Base-by-base conservation (phyloP, 2,113 vertebrate genomes). In the Athene noctua region DNA sequence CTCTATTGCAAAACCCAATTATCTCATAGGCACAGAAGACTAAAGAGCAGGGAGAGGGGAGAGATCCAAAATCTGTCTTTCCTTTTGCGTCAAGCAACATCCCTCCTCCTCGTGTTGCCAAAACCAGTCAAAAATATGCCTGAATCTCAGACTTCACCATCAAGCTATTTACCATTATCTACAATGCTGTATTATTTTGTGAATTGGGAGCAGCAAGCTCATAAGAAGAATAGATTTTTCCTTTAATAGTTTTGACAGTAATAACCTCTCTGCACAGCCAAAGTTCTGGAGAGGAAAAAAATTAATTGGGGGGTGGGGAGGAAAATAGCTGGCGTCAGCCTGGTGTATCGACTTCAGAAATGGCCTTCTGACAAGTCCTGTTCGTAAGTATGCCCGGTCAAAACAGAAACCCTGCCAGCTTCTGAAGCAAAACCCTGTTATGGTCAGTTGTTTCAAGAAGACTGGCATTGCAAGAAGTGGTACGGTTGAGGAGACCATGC, bases 391-490 rank as follows among this genome's bases (percentile, higher is more conserved):
- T 71, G 52, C 46, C 36, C 2, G 3, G 34, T 34, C 42, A 52
- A 46, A 40, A 17, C 34, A 52, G 52, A 79, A 79, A 27, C 23
- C 5, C 29, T 83, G 58, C 23, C 65, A 78, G 58, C 18, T 36
- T 34, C 23, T 8, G 34, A 71, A 71, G 58, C 10, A 63, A 82
- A 81, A 44, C 38, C 29, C 44, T 78, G 57, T 36, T 57, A 38
- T 17, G 57, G 49, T 51, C 63, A 82, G 14, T 27, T 2, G 2
- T 44, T 75, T 36, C 62, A 38, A 68, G 63, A 72, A 55, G 49
- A 78, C 8, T 0, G 1, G 62, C 0, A 1, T 6, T 68, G 47
- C 29, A 68, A 59, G 74, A 52, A 17, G 44, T 59, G 32, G 22
- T 27, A 15, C 17, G 11, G 22, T 29, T 34, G 38, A 32, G n/a